Base-by-base conservation (phyloP, 1,140 invertebrate genomes). In the Drosophila trapezifrons region DNA sequence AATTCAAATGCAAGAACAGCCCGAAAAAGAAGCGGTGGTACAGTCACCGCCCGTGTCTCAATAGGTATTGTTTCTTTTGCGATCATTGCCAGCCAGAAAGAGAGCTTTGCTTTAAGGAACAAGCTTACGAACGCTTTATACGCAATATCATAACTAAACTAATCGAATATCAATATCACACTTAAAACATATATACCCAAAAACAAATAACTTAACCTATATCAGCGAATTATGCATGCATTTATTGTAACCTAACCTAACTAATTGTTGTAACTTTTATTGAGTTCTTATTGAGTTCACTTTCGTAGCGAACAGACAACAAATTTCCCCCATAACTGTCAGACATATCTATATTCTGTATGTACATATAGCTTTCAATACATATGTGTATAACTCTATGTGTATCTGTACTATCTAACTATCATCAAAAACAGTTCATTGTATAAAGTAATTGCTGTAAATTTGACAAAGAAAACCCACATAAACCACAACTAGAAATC, bases 381-480 rank as follows among this genome's bases (percentile, higher is more conserved):
- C 45, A 51, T 57, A 40, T 22, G 20, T 43, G 42, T 78, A 32
- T 35, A 64, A 57, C 40, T 71, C 43, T 56, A 58, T 63, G 64
- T 70, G 55, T 56, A 46, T 46, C 35, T 55, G 27, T 59, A 20
- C 51, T 13, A 38, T 47, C 15, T 70, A 51, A 22, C 17, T 43
- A 59, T 60, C 56, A 60, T 43, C 15, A 25, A 58, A 43, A 46
- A 17, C 54, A 66, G 27, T 64, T 75, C 54, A 78, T 72, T 87
- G 80, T 87, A 77, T 59, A 80, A 89, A 89, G 84, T 89, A 90
- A 35, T 89, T 89, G 85, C 84, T 89, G 85, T 89, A 90, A 90
- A 84, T 89, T 89, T 84, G 29, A 63, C 29, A 63, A 38, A 58
- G 9, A 60, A 37, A 42, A 15, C 43, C 15, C 18, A 64, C 25